Evolutionary conservation across 2,797 vertebrate genomes (phyloP).

Genomic region (Selene dorsalis): DNA sequence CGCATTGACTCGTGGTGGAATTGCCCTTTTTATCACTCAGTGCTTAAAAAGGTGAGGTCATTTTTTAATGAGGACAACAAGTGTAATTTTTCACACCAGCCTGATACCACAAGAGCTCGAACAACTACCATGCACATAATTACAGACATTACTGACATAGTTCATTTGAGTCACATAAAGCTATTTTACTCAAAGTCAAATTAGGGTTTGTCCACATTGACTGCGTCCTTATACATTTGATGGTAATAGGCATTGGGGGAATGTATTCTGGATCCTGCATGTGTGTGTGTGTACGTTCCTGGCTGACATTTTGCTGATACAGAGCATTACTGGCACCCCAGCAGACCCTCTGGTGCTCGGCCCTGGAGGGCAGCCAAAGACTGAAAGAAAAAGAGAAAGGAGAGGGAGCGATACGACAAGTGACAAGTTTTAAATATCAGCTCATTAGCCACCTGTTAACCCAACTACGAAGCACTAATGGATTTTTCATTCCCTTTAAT

Average conservation of each 20-base stretch:
- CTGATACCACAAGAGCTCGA: conserved; percentile 21
- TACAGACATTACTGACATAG: conserved; percentile 45
- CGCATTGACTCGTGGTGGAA: conserved; percentile 47
- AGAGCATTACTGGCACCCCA: conserved; percentile 58
- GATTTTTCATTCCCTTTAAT: conserved; percentile 79
- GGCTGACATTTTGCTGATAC: conserved; percentile 73
- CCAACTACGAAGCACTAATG: conserved; percentile 70
- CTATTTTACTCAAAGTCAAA: conserved; percentile 44
- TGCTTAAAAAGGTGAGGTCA: conserved; percentile 56
- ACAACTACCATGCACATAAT: conserved; percentile 45
- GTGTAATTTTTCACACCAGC: conserved; percentile 44
- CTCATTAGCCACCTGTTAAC: conserved; percentile 79
- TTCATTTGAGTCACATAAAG: conserved; percentile 39
- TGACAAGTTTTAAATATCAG: conserved; percentile 79
- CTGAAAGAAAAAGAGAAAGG: conserved; percentile 22
- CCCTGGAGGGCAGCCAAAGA: conserved; percentile 71
- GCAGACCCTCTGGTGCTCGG: conserved; percentile 49
- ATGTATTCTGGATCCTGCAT: conserved; percentile 29
- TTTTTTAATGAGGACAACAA: conserved; percentile 72
- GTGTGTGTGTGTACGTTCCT: conserved; percentile 42
- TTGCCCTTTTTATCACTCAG: conserved; percentile 64
- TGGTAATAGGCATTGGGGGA: conserved; percentile 51
- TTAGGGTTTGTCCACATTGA: conserved; percentile 60
- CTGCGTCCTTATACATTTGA: conserved; percentile 33
- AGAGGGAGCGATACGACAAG: conserved; percentile 27